phyloP scores from a whole-genome alignment of 1,140 invertebrate species.

The Pachypeltis micranthus region DNA sequence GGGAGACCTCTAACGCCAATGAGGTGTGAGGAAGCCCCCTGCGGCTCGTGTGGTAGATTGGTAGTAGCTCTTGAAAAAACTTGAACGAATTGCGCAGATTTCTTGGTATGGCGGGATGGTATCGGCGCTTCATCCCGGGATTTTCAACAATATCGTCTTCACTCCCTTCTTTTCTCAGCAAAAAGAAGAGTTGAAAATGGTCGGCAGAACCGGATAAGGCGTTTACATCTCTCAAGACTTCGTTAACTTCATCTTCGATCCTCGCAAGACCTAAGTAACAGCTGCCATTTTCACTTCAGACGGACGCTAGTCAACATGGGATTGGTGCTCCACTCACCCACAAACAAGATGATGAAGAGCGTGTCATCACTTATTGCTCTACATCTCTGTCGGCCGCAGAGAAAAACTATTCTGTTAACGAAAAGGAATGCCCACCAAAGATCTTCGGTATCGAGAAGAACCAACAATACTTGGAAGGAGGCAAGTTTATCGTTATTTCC shows the following conservation, averaged over 20 bases:
- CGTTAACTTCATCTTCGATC: slow-evolving; percentile 20
- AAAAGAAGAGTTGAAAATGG: slow-evolving; percentile 24
- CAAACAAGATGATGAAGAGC: slow-evolving; percentile 21
- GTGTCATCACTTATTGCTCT: slow-evolving; percentile 36
- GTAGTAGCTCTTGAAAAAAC: no score
- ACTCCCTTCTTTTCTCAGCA: slow-evolving; percentile 27
- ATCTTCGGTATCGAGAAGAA: slow-evolving; percentile 34
- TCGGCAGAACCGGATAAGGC: slow-evolving; percentile 8
- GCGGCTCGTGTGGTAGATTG: no score
- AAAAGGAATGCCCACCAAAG: slow-evolving; percentile 37
- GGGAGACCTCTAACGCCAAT: no score
- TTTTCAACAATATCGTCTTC: slow-evolving; percentile 34
- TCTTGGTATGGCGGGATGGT: slow-evolving; percentile 36
- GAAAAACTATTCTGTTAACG: slow-evolving; percentile 35
- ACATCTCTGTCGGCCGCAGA: slow-evolving; percentile 31
- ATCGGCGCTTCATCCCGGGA: slow-evolving; percentile 35
- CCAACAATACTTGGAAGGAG: no score
- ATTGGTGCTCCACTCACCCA: slow-evolving; percentile 30
- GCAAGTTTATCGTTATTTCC: no score
- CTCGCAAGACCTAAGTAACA: slow-evolving; percentile 27
- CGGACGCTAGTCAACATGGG: slow-evolving; percentile 29
- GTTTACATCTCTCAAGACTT: slow-evolving; percentile 26
- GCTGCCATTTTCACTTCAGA: slow-evolving; percentile 27
- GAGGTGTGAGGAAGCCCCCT: no score
- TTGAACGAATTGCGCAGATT: slow-evolving; percentile 32